phyloP scores from a whole-genome alignment of 2,888 invertebrate genomes.

The Sinodicranocentrus sp. region DNA sequence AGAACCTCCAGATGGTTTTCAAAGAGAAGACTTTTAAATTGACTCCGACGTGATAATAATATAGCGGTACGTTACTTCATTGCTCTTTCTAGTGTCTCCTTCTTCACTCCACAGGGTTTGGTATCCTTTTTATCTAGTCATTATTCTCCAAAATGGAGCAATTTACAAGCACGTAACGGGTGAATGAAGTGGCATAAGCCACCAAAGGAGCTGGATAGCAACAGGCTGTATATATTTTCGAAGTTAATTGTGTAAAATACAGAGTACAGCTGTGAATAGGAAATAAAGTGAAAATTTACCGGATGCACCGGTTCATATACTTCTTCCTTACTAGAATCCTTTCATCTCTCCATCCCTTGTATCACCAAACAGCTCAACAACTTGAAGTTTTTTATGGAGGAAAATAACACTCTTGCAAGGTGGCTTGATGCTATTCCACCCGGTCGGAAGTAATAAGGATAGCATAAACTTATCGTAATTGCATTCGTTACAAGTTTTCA shows the following conservation, averaged over 20 bases:
- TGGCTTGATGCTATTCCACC: conserved; percentile 11
- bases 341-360: too few species aligned
- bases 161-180: background rate
- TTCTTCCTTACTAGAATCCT: background rate
- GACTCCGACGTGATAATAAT: background rate
- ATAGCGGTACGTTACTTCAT: background rate
- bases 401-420: conserved; percentile 17
- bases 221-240: conserved; percentile 40
- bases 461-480: background rate
- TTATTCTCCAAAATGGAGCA: conserved; percentile 5
- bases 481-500: background rate
- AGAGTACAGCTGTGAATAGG: conserved; percentile 54
- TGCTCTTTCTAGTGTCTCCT: conserved; percentile 3
- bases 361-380: too few species aligned
- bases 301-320: conserved; percentile 50
- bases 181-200: conserved; percentile 28
- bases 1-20: background rate
- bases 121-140: background rate
- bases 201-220: conserved; percentile 32
- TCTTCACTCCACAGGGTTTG: conserved; percentile 14
- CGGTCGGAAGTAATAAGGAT: conserved; percentile 26
- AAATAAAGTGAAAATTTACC: conserved; percentile 40
- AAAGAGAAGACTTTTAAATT: background rate
- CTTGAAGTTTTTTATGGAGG: conserved; percentile 9
- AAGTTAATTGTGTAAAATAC: conserved; percentile 44